Evolutionary conservation across 2,113 vertebrate species (phyloP).

Genomic region (Probosciger aterrimus): DNA sequence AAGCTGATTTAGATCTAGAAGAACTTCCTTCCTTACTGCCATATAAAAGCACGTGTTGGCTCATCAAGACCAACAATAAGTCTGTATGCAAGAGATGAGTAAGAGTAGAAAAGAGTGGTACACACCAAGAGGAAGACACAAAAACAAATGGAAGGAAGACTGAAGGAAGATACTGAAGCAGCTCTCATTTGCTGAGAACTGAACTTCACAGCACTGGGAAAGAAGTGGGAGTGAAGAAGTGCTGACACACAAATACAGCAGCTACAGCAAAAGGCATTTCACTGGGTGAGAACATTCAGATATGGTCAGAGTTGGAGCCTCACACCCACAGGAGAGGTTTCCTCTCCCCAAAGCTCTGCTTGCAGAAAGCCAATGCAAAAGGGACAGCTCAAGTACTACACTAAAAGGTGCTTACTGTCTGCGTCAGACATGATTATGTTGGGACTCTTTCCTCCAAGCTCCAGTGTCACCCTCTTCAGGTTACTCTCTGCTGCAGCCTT

Average conservation of each 20-base stretch:
- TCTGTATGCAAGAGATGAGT: neutral
- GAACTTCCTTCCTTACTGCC: neutral
- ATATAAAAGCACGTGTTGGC: neutral
- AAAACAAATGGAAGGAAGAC: neutral
- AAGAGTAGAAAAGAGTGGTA: neutral
- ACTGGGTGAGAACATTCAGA: neutral
- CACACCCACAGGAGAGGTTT: neutral
- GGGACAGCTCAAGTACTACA: neutral
- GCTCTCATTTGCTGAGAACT: neutral
- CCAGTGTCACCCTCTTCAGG: slow-evolving; percentile 93
- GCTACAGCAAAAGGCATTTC: neutral
- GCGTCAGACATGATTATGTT: slow-evolving; percentile 95
- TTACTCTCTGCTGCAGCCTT: slow-evolving; percentile 90
- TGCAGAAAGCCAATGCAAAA: neutral
- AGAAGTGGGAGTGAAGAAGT: neutral
- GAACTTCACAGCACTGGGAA: neutral
- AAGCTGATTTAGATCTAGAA: neutral
- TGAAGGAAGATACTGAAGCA: neutral
- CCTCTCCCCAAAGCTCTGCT: neutral
- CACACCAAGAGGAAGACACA: neutral
- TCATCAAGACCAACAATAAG: neutral
- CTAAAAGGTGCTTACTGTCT: slow-evolving; percentile 75
- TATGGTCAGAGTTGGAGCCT: neutral
- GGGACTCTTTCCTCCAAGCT: slow-evolving; percentile 96
- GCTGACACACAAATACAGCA: neutral